These are phyloP conservation scores for Mimas tiliae DNA, from an alignment of 2,888 invertebrate genomes.

Conservation along the genomic window DNA sequence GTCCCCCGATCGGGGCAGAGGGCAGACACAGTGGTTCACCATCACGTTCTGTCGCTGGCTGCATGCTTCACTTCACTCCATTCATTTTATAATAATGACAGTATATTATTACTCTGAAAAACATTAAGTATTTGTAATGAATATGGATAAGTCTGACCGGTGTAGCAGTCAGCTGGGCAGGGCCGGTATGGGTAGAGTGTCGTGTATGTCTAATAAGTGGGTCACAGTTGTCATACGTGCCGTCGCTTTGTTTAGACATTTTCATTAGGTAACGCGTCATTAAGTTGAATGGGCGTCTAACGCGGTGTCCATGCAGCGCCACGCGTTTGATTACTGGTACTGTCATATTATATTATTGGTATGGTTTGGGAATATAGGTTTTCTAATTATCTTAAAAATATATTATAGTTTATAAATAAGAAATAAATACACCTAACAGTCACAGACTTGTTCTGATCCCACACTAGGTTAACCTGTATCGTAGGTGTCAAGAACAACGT, in stretches of 20 bases:
- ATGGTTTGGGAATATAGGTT: neutral
- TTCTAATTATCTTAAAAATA: no score
- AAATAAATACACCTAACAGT: no score
- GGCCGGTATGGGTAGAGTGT: neutral
- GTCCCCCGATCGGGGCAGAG: no score
- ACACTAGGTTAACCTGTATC: no score
- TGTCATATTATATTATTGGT: neutral
- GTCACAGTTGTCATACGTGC: slow-evolving; percentile 17
- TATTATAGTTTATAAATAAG: no score
- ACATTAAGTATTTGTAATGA: neutral
- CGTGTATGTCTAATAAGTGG: slow-evolving; percentile 19
- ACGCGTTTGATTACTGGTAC: neutral
- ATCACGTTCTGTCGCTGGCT: no score
- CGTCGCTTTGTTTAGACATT: slow-evolving; percentile 17
- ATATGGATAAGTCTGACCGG: slow-evolving; percentile 1
- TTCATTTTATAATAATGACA: no score
- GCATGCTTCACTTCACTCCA: no score
- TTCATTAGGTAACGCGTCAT: slow-evolving; percentile 20
- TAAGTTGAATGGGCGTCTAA: slow-evolving; percentile 20
- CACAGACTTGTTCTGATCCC: no score
- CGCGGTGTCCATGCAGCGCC: neutral
- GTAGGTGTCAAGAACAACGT: no score
- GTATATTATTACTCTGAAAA: no score
- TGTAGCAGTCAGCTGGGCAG: slow-evolving; percentile 7
- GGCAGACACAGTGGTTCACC: no score